These are phyloP conservation scores for Sebastolobus altivelis DNA, from an alignment of 2,797 vertebrate species.

Conservation along the genomic window DNA sequence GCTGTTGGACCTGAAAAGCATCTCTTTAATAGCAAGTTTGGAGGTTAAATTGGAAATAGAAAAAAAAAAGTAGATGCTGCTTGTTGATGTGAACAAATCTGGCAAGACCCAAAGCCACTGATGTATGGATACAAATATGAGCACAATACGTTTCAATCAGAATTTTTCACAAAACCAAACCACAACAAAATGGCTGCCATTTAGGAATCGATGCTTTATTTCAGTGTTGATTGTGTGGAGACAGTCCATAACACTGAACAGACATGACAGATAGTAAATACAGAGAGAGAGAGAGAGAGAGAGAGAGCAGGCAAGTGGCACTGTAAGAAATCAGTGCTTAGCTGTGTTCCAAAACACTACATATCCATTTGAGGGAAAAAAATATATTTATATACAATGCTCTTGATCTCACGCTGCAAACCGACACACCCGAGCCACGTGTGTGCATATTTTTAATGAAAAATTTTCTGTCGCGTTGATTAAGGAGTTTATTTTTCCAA, in stretches of 20 bases:
- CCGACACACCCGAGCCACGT: neutral
- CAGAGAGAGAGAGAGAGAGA: constrained; percentile 36
- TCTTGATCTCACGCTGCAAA: neutral
- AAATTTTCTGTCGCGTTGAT: neutral
- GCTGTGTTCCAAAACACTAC: constrained; percentile 8
- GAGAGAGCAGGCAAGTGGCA: constrained; percentile 51
- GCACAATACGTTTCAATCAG: neutral
- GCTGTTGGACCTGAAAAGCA: neutral
- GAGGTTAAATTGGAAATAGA: too few relatives aligned
- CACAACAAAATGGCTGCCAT: constrained; percentile 1
- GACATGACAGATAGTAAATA: constrained; percentile 58
- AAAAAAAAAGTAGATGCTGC: too few relatives aligned
- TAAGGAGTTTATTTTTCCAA: neutral
- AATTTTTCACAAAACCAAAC: constrained; percentile 19
- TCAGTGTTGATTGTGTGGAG: constrained; percentile 50
- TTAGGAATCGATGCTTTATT: constrained; percentile 73
- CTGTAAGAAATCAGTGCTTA: constrained; percentile 17
- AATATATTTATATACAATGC: neutral
- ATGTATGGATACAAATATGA: neutral
- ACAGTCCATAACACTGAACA: constrained; percentile 53
- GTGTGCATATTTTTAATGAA: neutral
- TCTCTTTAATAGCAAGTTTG: too few relatives aligned
- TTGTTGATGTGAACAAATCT: too few relatives aligned
- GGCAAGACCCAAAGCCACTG: too few relatives aligned
- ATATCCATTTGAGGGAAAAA: neutral